Conservation (phyloP, 2,888 invertebrate genomes). For the Hirudinaria manillensis region DNA sequence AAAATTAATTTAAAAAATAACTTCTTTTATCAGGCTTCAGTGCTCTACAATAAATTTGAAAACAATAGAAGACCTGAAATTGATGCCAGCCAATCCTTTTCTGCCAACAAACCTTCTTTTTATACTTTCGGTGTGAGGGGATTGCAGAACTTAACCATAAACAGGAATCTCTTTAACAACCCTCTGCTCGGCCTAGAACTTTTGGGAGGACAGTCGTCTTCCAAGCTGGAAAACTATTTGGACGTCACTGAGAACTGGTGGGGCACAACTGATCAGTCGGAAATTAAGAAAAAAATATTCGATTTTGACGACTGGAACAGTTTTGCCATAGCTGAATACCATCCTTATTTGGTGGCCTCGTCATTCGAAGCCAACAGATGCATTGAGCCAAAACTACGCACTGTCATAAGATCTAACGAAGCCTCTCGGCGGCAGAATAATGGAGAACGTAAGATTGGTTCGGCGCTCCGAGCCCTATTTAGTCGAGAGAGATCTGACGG, state of each 20-base stretch:
- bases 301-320: slow-evolving; percentile 99
- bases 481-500: slow-evolving; percentile 80
- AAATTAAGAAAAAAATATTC: slow-evolving; percentile 68
- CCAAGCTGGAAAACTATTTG: slow-evolving; percentile 76
- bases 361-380: neutral
- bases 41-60: slow-evolving; percentile 44
- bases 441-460: slow-evolving; percentile 57
- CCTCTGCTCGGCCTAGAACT: slow-evolving; percentile 68
- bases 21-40: slow-evolving; percentile 26
- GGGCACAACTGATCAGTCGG: slow-evolving; percentile 67
- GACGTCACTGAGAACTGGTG: slow-evolving; percentile 94
- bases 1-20: neutral
- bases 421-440: slow-evolving; percentile 58
- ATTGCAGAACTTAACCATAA: slow-evolving; percentile 83
- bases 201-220: slow-evolving; percentile 77
- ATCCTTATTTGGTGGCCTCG: slow-evolving; percentile 67
- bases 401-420: slow-evolving; percentile 43
- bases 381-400: slow-evolving; percentile 37
- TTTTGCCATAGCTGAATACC: slow-evolving; percentile 83
- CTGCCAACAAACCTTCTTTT: slow-evolving; percentile 45
- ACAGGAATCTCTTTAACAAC: slow-evolving; percentile 75
- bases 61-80: slow-evolving; percentile 40
- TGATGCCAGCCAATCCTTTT: slow-evolving; percentile 22
- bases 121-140: slow-evolving; percentile 86
- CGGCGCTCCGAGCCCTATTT: slow-evolving; percentile 45